Base-by-base conservation (phyloP, 2,888 invertebrate species). In the Caenorhabditis virilis region DNA sequence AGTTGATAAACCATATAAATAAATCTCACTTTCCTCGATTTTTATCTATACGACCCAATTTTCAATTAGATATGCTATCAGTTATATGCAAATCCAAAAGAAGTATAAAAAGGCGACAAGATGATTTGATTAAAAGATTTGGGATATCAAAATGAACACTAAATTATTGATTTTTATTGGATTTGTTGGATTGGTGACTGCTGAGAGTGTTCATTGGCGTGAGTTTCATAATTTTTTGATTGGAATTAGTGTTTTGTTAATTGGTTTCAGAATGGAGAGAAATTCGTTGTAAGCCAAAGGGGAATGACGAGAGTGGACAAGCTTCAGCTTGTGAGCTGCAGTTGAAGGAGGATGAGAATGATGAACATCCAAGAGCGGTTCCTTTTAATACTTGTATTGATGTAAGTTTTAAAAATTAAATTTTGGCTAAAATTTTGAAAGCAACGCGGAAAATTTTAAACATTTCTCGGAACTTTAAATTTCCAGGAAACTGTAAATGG, bases 191-290 rank as follows among this genome's bases (percentile, higher is more conserved):
- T 41, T 48, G 15, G 52, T 41, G n/a, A 15, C 35, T 23, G 45
- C 63, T 15, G 73, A 73, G 38, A 61, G 57, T 15, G 73, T 74
- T 18, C 77, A 77, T 59, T 77, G 77, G 77, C 77, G 77, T 77
- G 41, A 69, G 77, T 72, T 51, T 43, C 23, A 16, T 3, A 43
- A 22, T 43, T 18, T 22, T 33, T 11, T 43, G 43, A 35, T n/a
- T n/a, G n/a, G n/a, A 39, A 26, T 15, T 18, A n/a, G 9, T 27
- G 26, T 45, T 4, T 5, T 22, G 13, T 15, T n/a, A 23, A 13
- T 38, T 30, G 27, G 20, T 27, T 72, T 69, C 50, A 79, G 79
- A 79, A 74, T 79, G 79, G 79, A 63, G 79, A 20, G 79, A 79
- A 22, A 64, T 79, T 23, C 65, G 62, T 20, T 79, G 79, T 47